Conservation (phyloP, 2,888 invertebrate genomes). For the Lasioglossum leucozonium region DNA sequence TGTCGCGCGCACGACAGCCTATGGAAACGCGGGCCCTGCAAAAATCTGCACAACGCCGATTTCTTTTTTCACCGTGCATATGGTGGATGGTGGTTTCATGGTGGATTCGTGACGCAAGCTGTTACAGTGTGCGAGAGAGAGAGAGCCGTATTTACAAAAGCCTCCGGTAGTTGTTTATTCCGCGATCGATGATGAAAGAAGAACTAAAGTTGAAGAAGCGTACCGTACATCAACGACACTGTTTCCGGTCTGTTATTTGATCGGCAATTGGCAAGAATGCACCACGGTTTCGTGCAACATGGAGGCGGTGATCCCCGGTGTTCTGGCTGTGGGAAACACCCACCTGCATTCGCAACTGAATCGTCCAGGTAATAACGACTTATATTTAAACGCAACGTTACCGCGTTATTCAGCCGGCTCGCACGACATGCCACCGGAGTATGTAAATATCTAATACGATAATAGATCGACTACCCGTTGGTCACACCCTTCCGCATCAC, state of each 20-base stretch:
- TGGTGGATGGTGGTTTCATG: not conserved
- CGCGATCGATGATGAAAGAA: conserved; percentile 36
- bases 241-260: conserved; percentile 63
- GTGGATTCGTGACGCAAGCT: not conserved
- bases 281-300: conserved; percentile 61
- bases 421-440: not conserved
- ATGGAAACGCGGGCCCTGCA: not conserved
- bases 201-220: conserved; percentile 10
- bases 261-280: conserved; percentile 39
- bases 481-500: conserved; percentile 24
- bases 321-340: conserved; percentile 72
- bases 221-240: conserved; percentile 47
- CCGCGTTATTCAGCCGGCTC: conserved; percentile 37
- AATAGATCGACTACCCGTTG: conserved; percentile 8
- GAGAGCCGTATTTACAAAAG: conserved; percentile 16
- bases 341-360: conserved; percentile 72
- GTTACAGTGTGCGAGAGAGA: not conserved
- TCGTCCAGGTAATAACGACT: conserved; percentile 63
- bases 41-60: not conserved
- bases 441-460: conserved; percentile 49
- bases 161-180: not conserved
- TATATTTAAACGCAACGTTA: conserved; percentile 55
- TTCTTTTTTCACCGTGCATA: not conserved
- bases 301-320: conserved; percentile 66
- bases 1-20: not conserved